These are phyloP conservation scores for Panagrolaimus sp. DNA, from an alignment of 1,140 invertebrate species.

Conservation along the genomic window DNA sequence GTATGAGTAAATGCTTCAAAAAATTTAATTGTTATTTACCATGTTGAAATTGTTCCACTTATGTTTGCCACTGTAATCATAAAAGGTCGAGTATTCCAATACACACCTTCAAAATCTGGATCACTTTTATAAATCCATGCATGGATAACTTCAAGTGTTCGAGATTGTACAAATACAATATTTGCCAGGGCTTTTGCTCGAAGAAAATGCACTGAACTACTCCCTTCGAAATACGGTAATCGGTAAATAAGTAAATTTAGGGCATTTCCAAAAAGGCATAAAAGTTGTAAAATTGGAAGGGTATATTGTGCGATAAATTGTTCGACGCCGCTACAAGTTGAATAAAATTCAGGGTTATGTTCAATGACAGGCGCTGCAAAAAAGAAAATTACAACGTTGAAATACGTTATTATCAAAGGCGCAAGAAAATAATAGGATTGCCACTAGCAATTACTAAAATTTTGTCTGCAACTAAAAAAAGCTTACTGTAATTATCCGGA, in stretches of 20 bases:
- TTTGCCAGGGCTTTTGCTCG: conserved; percentile 56
- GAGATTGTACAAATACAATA: conserved; percentile 52
- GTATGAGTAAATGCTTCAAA: conserved; percentile 18
- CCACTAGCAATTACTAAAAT: too few species aligned
- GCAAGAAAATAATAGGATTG: too few species aligned
- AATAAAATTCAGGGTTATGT: conserved; percentile 40
- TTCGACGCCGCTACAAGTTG: conserved; percentile 34
- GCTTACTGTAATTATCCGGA: not conserved
- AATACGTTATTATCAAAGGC: too few species aligned
- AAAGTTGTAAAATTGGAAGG: conserved; percentile 45
- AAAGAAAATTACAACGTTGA: too few species aligned
- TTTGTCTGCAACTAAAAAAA: not conserved
- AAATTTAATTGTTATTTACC: conserved; percentile 35
- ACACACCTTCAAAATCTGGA: conserved; percentile 41
- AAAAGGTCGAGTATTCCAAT: conserved; percentile 53
- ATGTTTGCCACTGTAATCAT: conserved; percentile 56
- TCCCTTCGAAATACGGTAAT: conserved; percentile 54
- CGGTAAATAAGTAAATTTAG: conserved; percentile 56
- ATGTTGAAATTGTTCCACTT: conserved; percentile 54
- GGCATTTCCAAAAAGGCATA: conserved; percentile 55
- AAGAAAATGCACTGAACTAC: conserved; percentile 52
- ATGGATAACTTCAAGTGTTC: conserved; percentile 56
- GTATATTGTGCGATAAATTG: conserved; percentile 35
- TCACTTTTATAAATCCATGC: conserved; percentile 39
- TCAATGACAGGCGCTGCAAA: not conserved